phyloP scores from a whole-genome alignment of 92 coral and sea anemone genomes.

The Isaurus tuberculatus region DNA sequence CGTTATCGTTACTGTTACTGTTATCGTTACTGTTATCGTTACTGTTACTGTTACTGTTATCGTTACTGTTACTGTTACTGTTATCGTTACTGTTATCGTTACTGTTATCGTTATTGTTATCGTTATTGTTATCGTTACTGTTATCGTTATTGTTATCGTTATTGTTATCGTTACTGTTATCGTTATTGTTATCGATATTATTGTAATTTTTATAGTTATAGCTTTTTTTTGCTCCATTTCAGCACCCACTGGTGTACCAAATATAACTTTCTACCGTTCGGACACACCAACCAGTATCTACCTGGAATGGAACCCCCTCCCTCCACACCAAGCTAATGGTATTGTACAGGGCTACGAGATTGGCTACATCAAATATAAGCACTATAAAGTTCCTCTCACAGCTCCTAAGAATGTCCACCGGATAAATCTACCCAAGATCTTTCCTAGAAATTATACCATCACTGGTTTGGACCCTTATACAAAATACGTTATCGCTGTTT shows the following conservation, averaged over 20 bases:
- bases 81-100: too few species aligned
- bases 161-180: too few species aligned
- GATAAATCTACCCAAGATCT: neutral
- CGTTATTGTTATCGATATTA: too few species aligned
- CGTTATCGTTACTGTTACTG: too few species aligned
- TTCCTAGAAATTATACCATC: neutral
- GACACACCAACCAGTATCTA: constrained; percentile 22
- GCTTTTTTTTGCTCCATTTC: neutral
- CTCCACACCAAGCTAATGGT: constrained; percentile 41
- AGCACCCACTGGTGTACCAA: constrained; percentile 39
- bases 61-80: too few species aligned
- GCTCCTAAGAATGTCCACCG: neutral
- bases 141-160: too few species aligned
- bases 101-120: too few species aligned
- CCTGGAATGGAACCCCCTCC: constrained; percentile 46
- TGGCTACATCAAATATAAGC: constrained; percentile 1
- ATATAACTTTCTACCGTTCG: neutral
- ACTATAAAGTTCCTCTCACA: too few species aligned
- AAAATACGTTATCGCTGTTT: neutral
- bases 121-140: too few species aligned
- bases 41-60: too few species aligned
- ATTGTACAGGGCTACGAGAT: constrained; percentile 48
- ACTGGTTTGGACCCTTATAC: constrained; percentile 3
- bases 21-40: too few species aligned
- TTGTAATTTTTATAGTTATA: too few species aligned